Conservation (phyloP, 2,113 vertebrate species). For the Grantiella picta region DNA sequence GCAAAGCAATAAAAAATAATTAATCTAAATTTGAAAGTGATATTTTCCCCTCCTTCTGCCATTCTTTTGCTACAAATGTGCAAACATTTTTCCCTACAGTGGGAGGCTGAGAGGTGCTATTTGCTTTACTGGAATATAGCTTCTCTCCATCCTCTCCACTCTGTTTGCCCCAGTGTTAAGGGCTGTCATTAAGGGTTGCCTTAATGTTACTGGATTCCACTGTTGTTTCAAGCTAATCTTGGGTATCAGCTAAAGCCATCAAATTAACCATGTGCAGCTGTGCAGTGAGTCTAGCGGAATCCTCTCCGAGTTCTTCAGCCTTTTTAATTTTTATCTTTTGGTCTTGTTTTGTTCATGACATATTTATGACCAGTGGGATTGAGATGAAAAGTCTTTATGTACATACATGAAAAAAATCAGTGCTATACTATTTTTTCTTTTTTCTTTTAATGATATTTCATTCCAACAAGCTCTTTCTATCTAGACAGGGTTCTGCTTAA, state of each 20-base stretch:
- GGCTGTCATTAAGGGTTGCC: conserved; percentile 3
- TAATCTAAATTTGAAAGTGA: conserved; percentile 70
- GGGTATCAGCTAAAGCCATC: conserved; percentile 8
- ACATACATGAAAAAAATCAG: neutral
- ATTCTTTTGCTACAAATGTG: conserved; percentile 37
- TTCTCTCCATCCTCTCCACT: neutral
- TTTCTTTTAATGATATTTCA: conserved; percentile 5
- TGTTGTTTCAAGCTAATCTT: conserved; percentile 24
- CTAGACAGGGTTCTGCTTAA: conserved; percentile 66
- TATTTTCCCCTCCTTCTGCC: conserved; percentile 47
- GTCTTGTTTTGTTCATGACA: neutral
- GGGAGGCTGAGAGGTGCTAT: neutral
- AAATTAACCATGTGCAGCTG: conserved; percentile 26
- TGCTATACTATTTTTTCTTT: neutral
- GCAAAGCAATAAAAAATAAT: conserved; percentile 65
- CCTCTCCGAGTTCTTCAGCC: neutral
- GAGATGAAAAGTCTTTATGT: neutral
- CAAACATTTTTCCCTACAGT: neutral
- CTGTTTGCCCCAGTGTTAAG: conserved; percentile 5
- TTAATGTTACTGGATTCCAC: neutral
- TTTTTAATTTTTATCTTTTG: neutral
- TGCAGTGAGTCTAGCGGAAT: neutral
- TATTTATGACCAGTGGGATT: neutral
- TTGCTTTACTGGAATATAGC: neutral
- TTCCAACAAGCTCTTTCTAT: conserved; percentile 25